These are phyloP conservation scores for Agrilus cyanescens DNA, from an alignment of 2,888 invertebrate genomes.

Conservation along the genomic window DNA sequence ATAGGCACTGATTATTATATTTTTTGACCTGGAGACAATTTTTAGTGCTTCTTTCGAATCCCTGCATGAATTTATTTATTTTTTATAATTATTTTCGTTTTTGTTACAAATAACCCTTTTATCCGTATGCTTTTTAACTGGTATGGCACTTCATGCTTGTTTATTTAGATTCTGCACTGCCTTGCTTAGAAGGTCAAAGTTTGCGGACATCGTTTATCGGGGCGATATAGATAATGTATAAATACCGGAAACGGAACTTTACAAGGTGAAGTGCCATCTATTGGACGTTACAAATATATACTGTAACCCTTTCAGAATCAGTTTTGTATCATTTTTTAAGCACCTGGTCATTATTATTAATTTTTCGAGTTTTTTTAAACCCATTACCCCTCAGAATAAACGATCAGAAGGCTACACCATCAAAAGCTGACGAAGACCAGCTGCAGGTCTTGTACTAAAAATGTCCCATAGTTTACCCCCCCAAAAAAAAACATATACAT, in stretches of 20 bases:
- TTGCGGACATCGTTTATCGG: too few relatives aligned
- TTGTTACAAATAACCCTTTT: neutral
- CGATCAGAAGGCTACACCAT: too few relatives aligned
- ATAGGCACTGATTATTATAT: too few relatives aligned
- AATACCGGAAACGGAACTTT: conserved; percentile 32
- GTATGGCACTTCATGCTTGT: conserved; percentile 37
- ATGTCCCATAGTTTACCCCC: too few relatives aligned
- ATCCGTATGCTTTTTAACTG: conserved; percentile 11
- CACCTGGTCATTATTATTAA: neutral
- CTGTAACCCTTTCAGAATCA: conserved; percentile 24
- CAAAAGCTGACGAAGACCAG: too few relatives aligned
- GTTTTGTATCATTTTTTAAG: conserved; percentile 18
- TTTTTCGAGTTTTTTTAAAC: too few relatives aligned
- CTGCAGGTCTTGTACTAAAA: too few relatives aligned
- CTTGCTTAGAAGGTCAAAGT: conserved; percentile 5
- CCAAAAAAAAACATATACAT: too few relatives aligned
- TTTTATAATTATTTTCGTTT: neutral
- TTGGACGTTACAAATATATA: conserved; percentile 16
- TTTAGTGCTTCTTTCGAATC: too few relatives aligned
- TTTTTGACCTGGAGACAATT: too few relatives aligned
- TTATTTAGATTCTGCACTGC: conserved; percentile 5
- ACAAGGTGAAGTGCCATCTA: conserved; percentile 36
- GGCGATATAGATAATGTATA: too few relatives aligned
- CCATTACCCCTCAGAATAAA: too few relatives aligned
- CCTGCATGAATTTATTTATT: conserved; percentile 1